Evolutionary conservation across 2,113 vertebrate species (phyloP), one percentile per base, ranked within the genome.

Genomic region (Actenoides hombroni): DNA sequence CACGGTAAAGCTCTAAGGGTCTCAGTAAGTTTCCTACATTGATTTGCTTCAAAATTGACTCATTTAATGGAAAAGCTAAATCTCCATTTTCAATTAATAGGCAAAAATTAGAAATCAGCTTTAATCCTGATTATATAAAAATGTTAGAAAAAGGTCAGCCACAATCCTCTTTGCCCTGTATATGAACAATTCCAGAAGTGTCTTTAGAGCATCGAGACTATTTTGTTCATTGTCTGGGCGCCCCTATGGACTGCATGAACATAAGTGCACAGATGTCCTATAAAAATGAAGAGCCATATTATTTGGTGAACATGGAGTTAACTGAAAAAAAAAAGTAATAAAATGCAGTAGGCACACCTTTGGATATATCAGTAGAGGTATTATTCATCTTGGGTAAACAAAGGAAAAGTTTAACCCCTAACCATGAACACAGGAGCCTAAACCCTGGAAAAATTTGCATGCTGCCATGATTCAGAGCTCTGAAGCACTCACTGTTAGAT

Each of bases 101-200:
- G 54, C 40, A 94, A 88, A 95, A 95, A 88, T 61, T 54, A 86
- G 79, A 88, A 74, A 86, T 80, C 54, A 49, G 64, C 26, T 90
- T 88, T 92, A 94, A 92, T 57, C 71, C 54, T 46, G 53, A 57
- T 94, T 90, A 94, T 46, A 73, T 93, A 93, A 95, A 91, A 93
- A 73, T 3, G 3, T 46, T 31, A 76, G 12, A 74, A 40, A 40
- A 40, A 81, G 79, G 67, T 86, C 93, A 95, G 76, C 5, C 59
- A 80, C 49, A 92, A 96, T 86, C 93, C 80, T 92, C 89, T 95
- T 77, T 74, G 26, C 91, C 80, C 40, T 77, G 26, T 16, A 92
- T 54, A 95, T 56, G 53, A 49, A 75, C 33, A 68, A 49, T 11
- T 88, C 54, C 63, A 80, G 16, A 80, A 87, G 25, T 18, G 31